A percentile compares a stretch with the other conserved stretches of the same genome.
phyloP scores from a whole-genome alignment of 2,113 vertebrate species.

The Leptobrachium leishanense region DNA sequence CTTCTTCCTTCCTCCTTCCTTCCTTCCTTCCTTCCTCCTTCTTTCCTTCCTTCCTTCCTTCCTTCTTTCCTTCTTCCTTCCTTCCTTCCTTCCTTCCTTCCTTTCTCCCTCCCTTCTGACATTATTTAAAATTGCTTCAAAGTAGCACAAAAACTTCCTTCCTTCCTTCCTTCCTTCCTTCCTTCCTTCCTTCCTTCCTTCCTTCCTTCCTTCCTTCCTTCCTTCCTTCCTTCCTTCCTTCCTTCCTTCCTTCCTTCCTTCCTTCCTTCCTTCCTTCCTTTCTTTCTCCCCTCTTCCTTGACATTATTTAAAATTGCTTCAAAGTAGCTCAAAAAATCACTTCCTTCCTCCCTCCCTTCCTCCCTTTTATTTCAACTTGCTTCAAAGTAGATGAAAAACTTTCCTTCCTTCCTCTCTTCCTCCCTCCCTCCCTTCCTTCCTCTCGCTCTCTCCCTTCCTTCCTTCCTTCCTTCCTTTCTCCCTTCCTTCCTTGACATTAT shows the following conservation, averaged over 20 bases:
- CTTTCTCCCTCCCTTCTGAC: background rate
- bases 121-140: too few relatives aligned
- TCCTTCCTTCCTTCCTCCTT: constrained; percentile 13
- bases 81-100: too few relatives aligned
- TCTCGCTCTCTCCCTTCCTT: too few relatives aligned
- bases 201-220: background rate
- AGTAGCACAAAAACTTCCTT: background rate
- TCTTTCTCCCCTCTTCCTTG: constrained; percentile 6
- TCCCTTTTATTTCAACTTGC: background rate
- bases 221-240: too few relatives aligned
- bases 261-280: constrained; percentile 8
- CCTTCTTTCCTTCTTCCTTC: background rate
- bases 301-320: too few relatives aligned
- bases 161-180: constrained; percentile 13
- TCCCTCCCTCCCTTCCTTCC: background rate
- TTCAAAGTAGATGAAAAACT: background rate
- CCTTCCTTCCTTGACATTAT: background rate
- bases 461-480: background rate
- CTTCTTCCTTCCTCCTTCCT: constrained; percentile 1
- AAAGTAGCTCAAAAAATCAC: too few relatives aligned
- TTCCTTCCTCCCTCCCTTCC: constrained; percentile 11
- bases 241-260: background rate
- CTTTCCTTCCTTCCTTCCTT: constrained; percentile 11
- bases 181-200: background rate
- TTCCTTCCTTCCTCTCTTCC: background rate